Evolutionary conservation across 2,888 invertebrate genomes (phyloP), one percentile per base, ranked within the genome.

Genomic region (Tetrapedia diversipes): DNA sequence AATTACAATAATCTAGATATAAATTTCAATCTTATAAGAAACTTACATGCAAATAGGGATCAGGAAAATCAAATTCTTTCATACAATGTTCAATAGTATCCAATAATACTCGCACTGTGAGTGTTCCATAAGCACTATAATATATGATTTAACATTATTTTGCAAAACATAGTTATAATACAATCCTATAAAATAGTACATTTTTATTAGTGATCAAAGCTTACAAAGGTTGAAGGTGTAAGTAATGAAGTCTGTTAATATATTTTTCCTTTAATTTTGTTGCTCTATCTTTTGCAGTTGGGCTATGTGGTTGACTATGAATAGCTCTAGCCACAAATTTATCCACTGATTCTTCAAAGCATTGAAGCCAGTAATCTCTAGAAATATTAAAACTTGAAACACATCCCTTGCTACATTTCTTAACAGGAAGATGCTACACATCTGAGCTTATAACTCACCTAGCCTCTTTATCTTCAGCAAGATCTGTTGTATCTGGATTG

Each of bases 71-170:
- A 90, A 96, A 97, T 89, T 97, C 96, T 87, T 96, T 95, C 91
- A 99, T 94, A 89, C 96, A 96, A 89, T 97, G 97, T 92, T 98
- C 98, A 88, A 98, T 96, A 86, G 98, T 95, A 91, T 98, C 98
- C 86, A 99, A 93, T 80, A 99, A 93, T 89, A 96, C 96, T 89
- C 99, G 93, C 80, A 98, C 97, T 77, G 98, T 98, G 86, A 99
- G 94, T 76, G 96, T 95, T 74, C 97, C 97, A 91, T 94, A 95
- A 69, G 96, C 96, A 92, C 95, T 93, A 82, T 22, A 51, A 74
- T 14, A 63, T 24, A 72, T 3, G 47, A 67, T 24, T 80, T 57
- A 64, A 22, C 10, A 37, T 60, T 43, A 49, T 43, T 24, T 43
- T 19, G 43, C 11, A 24, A 41, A 34, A 45, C 29, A n/a, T 39